Base-by-base conservation (phyloP, 2,888 invertebrate species). In the Sicus ferrugineus region DNA sequence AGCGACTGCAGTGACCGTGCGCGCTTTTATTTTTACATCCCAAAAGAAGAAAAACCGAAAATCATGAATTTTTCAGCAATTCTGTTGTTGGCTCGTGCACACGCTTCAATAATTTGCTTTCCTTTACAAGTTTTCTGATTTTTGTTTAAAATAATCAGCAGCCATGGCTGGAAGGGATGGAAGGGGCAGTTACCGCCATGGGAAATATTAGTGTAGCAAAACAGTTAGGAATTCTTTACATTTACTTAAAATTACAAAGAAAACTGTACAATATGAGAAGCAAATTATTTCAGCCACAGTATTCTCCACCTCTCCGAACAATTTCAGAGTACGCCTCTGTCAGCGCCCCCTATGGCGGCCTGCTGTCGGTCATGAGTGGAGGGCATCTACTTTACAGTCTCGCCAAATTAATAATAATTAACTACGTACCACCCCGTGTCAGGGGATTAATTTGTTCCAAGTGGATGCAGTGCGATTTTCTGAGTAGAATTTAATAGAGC, bases 371-470 rank as follows among this genome's bases (percentile, higher is more conserved):
- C 26, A 11, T 23, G 54, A 38, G 21, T 21, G 64, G 70, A 67
- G 72, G 75, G 73, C 75, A 75, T 75, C 74, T 75, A 73, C 52
- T 75, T 73, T 71, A 73, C 70, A 72, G 71, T 67, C 68, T 71
- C 71, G 70, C 74, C 75, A 74, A 75, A 74, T 75, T 75, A 71
- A 74, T 65, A 69, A 69, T 62, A 73, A 75, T 73, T 71, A 54
- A 73, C 59, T 26, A 30, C 23, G 67, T 50, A 23, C 38, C 61
- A 21, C 61, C 61, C 34, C 42, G 38, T 26, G 54, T 42, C 42
- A 23, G 21, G 56, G 66, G 56, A 42, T 56, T 56, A 66, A 66
- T 66, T 66, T 56, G 42, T n/a, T 28, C 58, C 28, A 28, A 56
- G 30, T 38, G 19, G 7, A 19, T 38, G 9, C 42, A 52, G 19